A percentile compares a stretch with the other conserved stretches of the same genome.
phyloP scores from a whole-genome alignment of 1,140 invertebrate genomes.

The Caenorhabditis tropicalis region DNA sequence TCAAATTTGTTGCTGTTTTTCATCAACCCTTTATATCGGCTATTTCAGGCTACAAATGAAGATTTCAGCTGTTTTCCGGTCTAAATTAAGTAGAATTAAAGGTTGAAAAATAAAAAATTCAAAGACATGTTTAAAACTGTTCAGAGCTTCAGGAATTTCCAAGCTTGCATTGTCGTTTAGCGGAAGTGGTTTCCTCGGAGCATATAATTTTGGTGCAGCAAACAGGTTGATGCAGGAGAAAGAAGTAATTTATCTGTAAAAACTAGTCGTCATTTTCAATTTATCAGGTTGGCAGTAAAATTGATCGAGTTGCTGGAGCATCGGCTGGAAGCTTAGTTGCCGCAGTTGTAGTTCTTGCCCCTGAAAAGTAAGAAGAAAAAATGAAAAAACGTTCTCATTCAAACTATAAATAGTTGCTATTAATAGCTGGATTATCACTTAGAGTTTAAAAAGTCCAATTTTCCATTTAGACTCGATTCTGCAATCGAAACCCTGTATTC shows the following conservation, averaged over 20 bases:
- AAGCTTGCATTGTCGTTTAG: slow-evolving; percentile 53
- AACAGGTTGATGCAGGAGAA: slow-evolving; percentile 26
- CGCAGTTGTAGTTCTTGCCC: slow-evolving; percentile 60
- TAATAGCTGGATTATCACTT: no score
- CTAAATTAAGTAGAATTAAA: not conserved
- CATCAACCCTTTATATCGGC: not conserved
- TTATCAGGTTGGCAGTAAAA: no score
- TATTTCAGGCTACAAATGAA: not conserved
- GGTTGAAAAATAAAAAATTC: not conserved
- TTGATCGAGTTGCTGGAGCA: slow-evolving; percentile 63
- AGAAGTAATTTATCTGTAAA: not conserved
- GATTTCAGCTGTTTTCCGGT: not conserved
- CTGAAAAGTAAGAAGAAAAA: slow-evolving; percentile 56
- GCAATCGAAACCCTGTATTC: slow-evolving; percentile 63
- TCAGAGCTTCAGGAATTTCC: not conserved
- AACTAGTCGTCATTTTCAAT: no score
- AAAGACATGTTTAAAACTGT: not conserved
- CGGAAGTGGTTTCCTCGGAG: slow-evolving; percentile 65
- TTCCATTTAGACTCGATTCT: slow-evolving; percentile 39
- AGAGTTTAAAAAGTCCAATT: slow-evolving; percentile 49
- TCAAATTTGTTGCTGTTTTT: not conserved
- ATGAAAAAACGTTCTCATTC: not conserved
- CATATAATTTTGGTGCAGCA: slow-evolving; percentile 71
- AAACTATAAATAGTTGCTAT: no score
- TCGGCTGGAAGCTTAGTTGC: slow-evolving; percentile 69